These are phyloP conservation scores for Balaeniceps rex DNA, from an alignment of 2,113 vertebrate genomes.

Conservation along the genomic window DNA sequence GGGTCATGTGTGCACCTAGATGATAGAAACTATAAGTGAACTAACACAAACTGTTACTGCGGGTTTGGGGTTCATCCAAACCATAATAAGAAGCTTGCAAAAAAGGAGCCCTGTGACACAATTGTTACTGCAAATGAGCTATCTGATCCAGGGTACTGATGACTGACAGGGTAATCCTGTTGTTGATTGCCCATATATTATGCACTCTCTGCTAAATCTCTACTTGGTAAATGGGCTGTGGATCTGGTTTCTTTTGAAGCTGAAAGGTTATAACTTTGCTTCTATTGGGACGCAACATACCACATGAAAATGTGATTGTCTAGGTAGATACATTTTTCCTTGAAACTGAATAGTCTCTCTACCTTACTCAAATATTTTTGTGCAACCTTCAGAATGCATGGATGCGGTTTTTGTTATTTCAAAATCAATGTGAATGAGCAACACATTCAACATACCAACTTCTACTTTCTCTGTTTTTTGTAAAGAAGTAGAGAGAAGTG, in stretches of 20 bases:
- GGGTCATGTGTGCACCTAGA: background rate
- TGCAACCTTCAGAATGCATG: background rate
- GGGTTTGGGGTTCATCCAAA: background rate
- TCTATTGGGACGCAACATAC: background rate
- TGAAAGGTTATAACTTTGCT: background rate
- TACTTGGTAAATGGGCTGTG: background rate
- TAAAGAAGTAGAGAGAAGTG: background rate
- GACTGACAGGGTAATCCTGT: background rate
- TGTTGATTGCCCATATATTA: background rate
- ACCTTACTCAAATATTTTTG: background rate
- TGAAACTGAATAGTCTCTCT: background rate
- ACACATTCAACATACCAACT: background rate
- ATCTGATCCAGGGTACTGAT: background rate
- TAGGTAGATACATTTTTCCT: background rate
- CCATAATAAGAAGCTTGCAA: background rate
- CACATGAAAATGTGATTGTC: background rate
- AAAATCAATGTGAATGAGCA: background rate
- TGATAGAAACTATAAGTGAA: background rate
- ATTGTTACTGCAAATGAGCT: rapidly evolving
- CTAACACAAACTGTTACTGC: background rate
- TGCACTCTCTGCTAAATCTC: background rate
- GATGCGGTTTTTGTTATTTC: background rate
- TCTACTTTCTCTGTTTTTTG: background rate
- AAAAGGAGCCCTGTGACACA: background rate
- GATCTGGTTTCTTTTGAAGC: background rate